A percentile compares a stretch with the other conserved stretches of the same genome.
These are phyloP conservation scores for Synergus japonicus DNA, from an alignment of 2,888 invertebrate species.

Conservation along the genomic window DNA sequence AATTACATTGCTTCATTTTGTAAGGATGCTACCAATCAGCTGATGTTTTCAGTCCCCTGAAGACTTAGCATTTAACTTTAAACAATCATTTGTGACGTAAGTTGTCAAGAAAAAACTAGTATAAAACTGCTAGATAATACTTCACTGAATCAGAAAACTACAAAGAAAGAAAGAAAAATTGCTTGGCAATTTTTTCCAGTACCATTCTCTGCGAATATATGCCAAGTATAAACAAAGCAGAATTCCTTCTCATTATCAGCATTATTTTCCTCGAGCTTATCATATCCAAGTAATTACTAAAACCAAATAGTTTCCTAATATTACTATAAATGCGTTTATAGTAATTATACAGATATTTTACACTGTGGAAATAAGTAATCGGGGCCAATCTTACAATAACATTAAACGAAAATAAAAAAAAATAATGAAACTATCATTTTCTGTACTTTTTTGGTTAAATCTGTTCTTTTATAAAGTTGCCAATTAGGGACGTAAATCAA, in stretches of 20 bases:
- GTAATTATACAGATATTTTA: not conserved
- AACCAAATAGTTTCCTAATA: slow-evolving; percentile 17
- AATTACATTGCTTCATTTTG: not conserved
- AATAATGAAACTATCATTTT: slow-evolving; percentile 4
- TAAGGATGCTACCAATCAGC: not conserved
- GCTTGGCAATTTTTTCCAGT: not conserved
- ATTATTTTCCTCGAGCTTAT: slow-evolving; percentile 34
- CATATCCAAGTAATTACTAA: slow-evolving; percentile 31
- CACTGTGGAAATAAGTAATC: slow-evolving; percentile 4
- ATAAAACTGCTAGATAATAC: not conserved
- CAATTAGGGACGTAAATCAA: not conserved
- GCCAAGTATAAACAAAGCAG: slow-evolving; percentile 16
- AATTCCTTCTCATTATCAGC: slow-evolving; percentile 15
- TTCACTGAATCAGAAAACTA: not conserved
- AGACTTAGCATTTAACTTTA: not conserved
- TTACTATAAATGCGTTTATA: not conserved
- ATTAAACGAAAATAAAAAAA: slow-evolving; percentile 4
- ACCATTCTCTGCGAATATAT: not conserved
- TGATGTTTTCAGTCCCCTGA: not conserved
- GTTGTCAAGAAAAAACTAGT: not conserved
- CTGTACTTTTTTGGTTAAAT: not conserved
- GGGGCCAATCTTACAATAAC: not conserved
- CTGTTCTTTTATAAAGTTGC: not conserved
- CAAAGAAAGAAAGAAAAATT: not conserved
- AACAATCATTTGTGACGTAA: slow-evolving; percentile 3